Base-by-base conservation (phyloP, 23 tunicate species). In the Halocynthia roretzi region DNA sequence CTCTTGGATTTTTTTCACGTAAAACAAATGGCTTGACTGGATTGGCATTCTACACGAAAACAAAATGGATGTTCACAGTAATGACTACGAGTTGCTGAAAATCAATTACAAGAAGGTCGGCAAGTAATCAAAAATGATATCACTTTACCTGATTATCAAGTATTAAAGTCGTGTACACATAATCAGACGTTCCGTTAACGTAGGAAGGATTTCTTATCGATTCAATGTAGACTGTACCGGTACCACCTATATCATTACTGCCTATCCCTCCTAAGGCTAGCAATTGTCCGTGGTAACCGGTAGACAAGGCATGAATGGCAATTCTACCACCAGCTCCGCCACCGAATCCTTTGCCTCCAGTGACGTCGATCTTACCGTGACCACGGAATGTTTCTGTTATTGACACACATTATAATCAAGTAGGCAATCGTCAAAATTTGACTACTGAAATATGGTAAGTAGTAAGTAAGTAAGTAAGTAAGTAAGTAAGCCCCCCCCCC, bases 321-420 rank as follows among this genome's bases (percentile, higher is more conserved):
- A 76, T 76, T 68, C 80, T 76, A 6, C 80, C 80, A 17, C 80
- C 80, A 22, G 80, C 80, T 52, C 80, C 80, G 5, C 80, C 80
- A 23, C 80, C 80, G 67, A 31, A 56, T 8, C 80, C 80, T 11
- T 56, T 51, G 31, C 80, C 80, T 10, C 80, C 80, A 56, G 67
- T 76, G 68, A 76, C 80, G 61, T 76, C 80, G 40, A 76, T 76
- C 50, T 57, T n/a, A n/a, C 80, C 80, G 15, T 76, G 80, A 7
- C 80, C 80, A 67, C 61, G 60, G 8, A 68, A 76, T 10, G 67
- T 17, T 17, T 56, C 80, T 76, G 50, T 22, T 49, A 31, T 31
- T 31, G 44, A 31, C 1, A 31, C 44, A 31, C 44, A 31, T 31
- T 31, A 31, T 31, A 31, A 31, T 31, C 44, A 31, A 31, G 44